Conservation (phyloP, 2,113 vertebrate species). For the Phalacrocorax carbo region DNA sequence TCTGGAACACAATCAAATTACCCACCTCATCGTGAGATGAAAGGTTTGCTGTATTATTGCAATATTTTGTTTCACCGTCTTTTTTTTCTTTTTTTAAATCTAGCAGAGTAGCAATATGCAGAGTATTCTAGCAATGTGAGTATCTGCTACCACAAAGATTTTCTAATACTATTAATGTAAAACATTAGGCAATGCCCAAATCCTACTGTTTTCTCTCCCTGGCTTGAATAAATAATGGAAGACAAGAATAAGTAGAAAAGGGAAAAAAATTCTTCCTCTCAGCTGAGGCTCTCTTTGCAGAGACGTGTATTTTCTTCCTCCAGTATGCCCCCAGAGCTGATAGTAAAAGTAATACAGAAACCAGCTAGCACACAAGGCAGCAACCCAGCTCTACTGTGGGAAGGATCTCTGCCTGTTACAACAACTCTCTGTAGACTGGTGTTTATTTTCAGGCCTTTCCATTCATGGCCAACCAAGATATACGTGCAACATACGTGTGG, state of each 20-base stretch:
- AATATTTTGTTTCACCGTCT: neutral
- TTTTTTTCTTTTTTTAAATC: neutral
- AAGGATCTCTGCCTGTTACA: neutral
- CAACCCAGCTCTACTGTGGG: neutral
- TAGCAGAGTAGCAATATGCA: neutral
- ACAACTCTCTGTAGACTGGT: neutral
- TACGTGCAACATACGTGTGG: neutral
- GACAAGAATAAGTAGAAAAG: neutral
- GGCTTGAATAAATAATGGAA: conserved; percentile 39
- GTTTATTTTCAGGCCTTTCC: neutral
- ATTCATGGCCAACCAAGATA: neutral
- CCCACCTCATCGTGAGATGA: neutral
- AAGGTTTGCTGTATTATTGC: neutral
- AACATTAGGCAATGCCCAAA: conserved; percentile 27
- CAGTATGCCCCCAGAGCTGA: neutral
- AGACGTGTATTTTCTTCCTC: neutral
- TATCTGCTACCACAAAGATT: conserved; percentile 7
- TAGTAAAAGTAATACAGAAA: conserved; percentile 16
- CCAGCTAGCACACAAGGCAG: neutral
- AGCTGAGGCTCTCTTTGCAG: conserved; percentile 2
- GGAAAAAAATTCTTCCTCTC: conserved; percentile 35
- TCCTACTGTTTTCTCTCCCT: neutral
- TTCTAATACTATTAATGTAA: neutral
- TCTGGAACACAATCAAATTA: neutral
- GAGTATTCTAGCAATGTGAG: neutral